Evolutionary conservation across 2,888 invertebrate species (phyloP).

Genomic region (Hanleya hanleyi): DNA sequence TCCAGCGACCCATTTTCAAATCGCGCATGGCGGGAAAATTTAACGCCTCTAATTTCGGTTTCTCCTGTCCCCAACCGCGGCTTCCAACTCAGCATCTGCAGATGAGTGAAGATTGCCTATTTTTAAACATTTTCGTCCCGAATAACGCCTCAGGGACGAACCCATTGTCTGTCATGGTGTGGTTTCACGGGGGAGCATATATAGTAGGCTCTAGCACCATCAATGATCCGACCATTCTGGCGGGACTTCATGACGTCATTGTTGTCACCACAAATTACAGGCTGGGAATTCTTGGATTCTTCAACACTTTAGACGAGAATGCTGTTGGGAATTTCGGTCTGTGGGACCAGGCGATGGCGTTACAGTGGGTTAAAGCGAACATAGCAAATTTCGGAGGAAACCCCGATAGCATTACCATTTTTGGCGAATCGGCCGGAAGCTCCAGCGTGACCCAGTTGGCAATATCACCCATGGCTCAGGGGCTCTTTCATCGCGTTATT

Average conservation of each 20-base stretch:
- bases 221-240: constrained; percentile 20
- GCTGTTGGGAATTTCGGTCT: constrained; percentile 67
- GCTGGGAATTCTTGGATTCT: constrained; percentile 26
- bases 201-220: constrained; percentile 6
- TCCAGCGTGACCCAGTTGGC: constrained; percentile 12
- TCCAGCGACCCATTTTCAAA: constrained; percentile 14
- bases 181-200: constrained; percentile 33
- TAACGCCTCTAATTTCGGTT: constrained; percentile 32
- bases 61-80: constrained; percentile 28
- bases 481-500: constrained; percentile 29
- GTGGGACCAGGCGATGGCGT: constrained; percentile 65
- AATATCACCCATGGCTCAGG: constrained; percentile 19
- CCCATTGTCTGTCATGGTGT: constrained; percentile 31
- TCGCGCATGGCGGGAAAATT: constrained; percentile 7
- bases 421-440: constrained; percentile 18
- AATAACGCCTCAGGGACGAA: not conserved
- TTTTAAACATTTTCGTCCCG: constrained; percentile 31
- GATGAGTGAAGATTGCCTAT: constrained; percentile 28
- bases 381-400: constrained; percentile 62
- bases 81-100: not conserved
- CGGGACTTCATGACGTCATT: constrained; percentile 22
- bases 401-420: constrained; percentile 60
- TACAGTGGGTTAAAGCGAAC: constrained; percentile 65
- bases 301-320: constrained; percentile 22
- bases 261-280: constrained; percentile 35